Base-by-base conservation (phyloP, 1,140 invertebrate genomes). In the Musca vetustissima region DNA sequence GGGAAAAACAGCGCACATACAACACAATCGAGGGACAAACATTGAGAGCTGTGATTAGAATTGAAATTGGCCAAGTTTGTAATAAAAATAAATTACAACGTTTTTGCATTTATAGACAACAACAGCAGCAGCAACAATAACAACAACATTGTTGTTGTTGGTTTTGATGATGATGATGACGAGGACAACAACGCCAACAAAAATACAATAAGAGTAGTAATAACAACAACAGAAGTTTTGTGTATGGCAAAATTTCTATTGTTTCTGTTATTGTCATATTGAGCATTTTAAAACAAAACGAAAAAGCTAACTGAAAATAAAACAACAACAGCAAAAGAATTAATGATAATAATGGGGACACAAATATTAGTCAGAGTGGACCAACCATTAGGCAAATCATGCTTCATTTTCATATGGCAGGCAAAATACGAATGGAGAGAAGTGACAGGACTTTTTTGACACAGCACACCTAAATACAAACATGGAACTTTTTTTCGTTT, bases 51-150 rank as follows among this genome's bases (percentile, higher is more conserved):
- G 70, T 71, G 70, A 71, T 68, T 68, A 71, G 70, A 68, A 64
- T 64, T 71, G 32, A 68, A 71, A 71, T 71, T 68, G 70, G 66
- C 57, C 70, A 71, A 71, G 70, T 71, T 68, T 68, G 66, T 71
- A 71, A 71, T 71, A 71, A 71, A 68, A 71, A 68, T 71, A 71
- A 68, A 71, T 71, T 68, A 67, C 66, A 17, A 43, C 36, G 24
- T 53, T 19, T 64, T 57, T 64, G 59, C 57, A 65, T 69, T 57
- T 61, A 21, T 64, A 24, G 53, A 25, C 13, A 19, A 55, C 21
- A 19, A 11, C 47, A 17, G 14, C 13, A 48, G 13, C 11, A 13
- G n/a, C 14, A 11, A 14, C n/a, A n/a, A n/a, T n/a, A n/a, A n/a
- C n/a, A n/a, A n/a, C n/a, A n/a, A n/a, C n/a, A n/a, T n/a, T n/a